Evolutionary conservation across 2,797 vertebrate genomes (phyloP).

Genomic region (Phoeniculus purpureus): DNA sequence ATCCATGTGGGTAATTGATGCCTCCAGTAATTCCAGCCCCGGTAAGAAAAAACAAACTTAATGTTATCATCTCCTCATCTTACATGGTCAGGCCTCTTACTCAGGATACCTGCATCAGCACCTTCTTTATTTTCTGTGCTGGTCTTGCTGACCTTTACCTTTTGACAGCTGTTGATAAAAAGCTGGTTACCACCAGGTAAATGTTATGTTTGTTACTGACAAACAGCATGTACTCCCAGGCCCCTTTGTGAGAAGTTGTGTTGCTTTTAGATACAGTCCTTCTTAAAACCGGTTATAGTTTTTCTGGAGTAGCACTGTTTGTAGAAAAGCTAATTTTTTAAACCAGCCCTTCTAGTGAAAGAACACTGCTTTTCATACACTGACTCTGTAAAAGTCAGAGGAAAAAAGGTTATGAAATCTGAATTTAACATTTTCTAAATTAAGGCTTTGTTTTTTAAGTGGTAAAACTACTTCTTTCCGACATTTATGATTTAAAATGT

Average conservation of each 20-base stretch:
- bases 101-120: neutral
- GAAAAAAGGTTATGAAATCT: neutral
- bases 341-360: neutral
- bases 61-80: neutral
- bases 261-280: neutral
- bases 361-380: neutral
- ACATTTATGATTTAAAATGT: neutral
- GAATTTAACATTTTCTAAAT: conserved; percentile 8
- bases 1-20: neutral
- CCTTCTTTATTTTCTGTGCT: neutral
- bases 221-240: neutral
- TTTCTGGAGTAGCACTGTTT: neutral
- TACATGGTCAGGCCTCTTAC: neutral
- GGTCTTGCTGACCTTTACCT: conserved; percentile 9
- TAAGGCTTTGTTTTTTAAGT: neutral
- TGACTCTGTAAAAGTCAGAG: neutral
- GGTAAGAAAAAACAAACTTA: neutral
- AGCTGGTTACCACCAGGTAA: neutral
- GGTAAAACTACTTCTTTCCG: neutral
- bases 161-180: conserved; percentile 14
- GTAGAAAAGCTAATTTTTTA: neutral
- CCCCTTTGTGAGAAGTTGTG: neutral
- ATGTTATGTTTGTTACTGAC: neutral
- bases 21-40: neutral
- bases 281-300: neutral